Evolutionary conservation across 2,113 vertebrate species (phyloP).

Genomic region (Corythoichthys haematopterus): DNA sequence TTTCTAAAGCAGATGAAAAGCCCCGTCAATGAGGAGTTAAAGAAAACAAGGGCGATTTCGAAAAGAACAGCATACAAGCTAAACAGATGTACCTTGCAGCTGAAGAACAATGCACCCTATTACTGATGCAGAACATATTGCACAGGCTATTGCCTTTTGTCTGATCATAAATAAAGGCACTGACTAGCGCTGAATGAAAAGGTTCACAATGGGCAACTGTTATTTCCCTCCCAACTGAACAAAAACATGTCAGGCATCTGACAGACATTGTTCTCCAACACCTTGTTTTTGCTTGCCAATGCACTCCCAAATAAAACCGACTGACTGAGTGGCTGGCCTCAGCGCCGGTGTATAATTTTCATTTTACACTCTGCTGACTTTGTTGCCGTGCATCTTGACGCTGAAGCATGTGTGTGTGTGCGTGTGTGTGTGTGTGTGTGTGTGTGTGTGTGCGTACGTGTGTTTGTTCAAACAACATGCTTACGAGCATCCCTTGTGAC

Average conservation of each 20-base stretch:
- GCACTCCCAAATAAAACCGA: constrained; percentile 12
- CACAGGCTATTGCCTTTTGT: not conserved
- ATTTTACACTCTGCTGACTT: constrained; percentile 43
- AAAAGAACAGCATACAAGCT: not conserved
- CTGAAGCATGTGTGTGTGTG: not conserved
- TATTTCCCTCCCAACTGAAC: not conserved
- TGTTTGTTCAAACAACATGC: constrained; percentile 10
- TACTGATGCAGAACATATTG: not conserved
- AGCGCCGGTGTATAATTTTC: constrained; percentile 14
- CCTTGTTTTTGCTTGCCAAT: constrained; percentile 10
- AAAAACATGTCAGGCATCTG: not conserved
- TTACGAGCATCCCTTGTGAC: constrained; percentile 29
- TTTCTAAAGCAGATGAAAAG: not conserved
- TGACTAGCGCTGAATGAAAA: constrained; percentile 2
- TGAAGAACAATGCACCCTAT: not conserved
- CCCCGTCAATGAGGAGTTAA: not conserved
- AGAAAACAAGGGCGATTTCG: not conserved
- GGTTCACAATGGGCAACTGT: constrained; percentile 1
- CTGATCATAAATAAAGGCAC: not conserved
- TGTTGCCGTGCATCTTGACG: constrained; percentile 8
- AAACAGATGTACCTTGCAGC: not conserved
- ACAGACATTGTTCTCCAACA: not conserved
- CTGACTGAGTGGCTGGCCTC: constrained; percentile 12
- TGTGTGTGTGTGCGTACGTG: constrained; percentile 8
- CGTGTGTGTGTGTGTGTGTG: constrained; percentile 7